Evolutionary conservation across 2,797 vertebrate genomes (phyloP).

Genomic region (Danio tinwini): DNA sequence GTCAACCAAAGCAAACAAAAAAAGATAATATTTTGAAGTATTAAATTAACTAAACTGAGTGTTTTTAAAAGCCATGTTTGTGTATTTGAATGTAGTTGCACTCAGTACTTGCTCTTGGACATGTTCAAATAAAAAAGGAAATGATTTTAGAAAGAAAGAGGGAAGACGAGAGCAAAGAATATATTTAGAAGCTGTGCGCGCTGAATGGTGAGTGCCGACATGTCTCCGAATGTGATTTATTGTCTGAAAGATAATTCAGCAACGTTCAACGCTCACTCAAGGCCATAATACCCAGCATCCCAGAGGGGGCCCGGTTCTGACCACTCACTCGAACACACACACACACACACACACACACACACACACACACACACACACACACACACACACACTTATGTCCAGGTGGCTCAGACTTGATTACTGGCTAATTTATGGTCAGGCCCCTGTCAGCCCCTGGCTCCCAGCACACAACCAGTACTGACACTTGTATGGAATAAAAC

Average conservation of each 20-base stretch:
- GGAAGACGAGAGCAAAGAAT: not conserved
- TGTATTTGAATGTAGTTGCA: not conserved
- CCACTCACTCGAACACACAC: slow-evolving; percentile 34
- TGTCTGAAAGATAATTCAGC: slow-evolving; percentile 56
- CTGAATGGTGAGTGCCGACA: slow-evolving; percentile 21
- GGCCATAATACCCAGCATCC: slow-evolving; percentile 56
- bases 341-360: too few relatives aligned
- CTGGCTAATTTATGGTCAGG: slow-evolving; percentile 64
- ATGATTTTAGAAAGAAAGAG: not conserved
- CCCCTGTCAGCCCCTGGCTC: slow-evolving; percentile 59
- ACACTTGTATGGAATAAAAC: slow-evolving; percentile 60
- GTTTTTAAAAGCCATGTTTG: not conserved
- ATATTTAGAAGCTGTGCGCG: slow-evolving; percentile 34
- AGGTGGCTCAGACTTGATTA: slow-evolving; percentile 61
- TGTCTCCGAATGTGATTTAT: slow-evolving; percentile 59
- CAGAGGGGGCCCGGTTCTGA: slow-evolving; percentile 19
- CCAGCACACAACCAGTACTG: slow-evolving; percentile 62
- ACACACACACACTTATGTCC: slow-evolving; percentile 50
- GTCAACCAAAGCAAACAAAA: not conserved
- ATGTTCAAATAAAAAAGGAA: not conserved
- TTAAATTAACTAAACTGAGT: not conserved
- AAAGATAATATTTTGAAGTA: not conserved
- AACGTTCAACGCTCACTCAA: slow-evolving; percentile 60
- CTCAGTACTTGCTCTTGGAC: not conserved
- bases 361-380: slow-evolving; percentile 42